Evolutionary conservation across 2,113 vertebrate species (phyloP).

Genomic region (Cyanocitta stelleri): DNA sequence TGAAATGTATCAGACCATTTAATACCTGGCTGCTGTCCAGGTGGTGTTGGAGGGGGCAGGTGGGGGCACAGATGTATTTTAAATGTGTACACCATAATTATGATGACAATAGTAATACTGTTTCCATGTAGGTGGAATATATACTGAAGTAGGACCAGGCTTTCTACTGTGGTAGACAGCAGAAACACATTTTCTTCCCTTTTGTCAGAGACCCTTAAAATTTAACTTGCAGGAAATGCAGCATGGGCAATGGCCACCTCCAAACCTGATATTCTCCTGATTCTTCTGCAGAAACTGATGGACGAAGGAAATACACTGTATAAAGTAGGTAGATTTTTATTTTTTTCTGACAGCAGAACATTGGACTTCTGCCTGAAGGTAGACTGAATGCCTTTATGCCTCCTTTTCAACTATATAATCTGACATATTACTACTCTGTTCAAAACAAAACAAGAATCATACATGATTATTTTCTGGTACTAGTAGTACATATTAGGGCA

Average conservation of each 20-base stretch:
- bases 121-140: neutral
- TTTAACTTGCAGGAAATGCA: conserved; percentile 86
- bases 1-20: neutral
- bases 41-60: neutral
- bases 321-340: conserved; percentile 77
- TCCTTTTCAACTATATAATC: neutral
- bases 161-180: neutral
- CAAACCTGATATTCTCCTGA: conserved; percentile 96
- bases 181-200: neutral
- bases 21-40: neutral
- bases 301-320: conserved; percentile 96
- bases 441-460: neutral
- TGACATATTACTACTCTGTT: neutral
- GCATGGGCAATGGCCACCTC: conserved; percentile 99
- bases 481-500: neutral
- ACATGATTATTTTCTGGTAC: neutral
- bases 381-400: neutral
- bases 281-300: conserved; percentile 97
- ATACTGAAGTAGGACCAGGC: neutral
- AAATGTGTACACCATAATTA: neutral
- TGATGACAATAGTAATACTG: neutral
- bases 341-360: neutral
- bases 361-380: neutral
- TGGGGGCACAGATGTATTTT: neutral
- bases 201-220: neutral